Conservation (phyloP, 2,888 invertebrate species). For the Callosobruchus maculatus region DNA sequence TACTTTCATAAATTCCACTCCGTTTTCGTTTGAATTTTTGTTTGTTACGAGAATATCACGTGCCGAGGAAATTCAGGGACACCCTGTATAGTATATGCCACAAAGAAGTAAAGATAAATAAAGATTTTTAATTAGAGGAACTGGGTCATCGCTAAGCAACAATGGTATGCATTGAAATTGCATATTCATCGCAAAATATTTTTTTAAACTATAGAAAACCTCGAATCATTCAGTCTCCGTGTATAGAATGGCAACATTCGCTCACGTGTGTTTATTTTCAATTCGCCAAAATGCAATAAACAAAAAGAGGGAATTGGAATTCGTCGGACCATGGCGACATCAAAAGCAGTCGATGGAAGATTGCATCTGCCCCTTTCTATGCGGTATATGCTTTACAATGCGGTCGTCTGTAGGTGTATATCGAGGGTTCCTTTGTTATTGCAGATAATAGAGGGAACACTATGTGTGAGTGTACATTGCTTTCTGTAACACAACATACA, state of each 20-base stretch:
- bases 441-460: not conserved
- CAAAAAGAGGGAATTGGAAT: not conserved
- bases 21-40: no score
- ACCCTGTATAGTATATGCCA: no score
- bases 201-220: not conserved
- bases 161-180: no score
- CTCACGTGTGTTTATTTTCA: constrained; percentile 17
- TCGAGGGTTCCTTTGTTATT: not conserved
- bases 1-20: no score
- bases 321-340: not conserved
- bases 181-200: not conserved
- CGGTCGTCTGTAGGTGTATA: not conserved
- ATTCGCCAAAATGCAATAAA: constrained; percentile 17
- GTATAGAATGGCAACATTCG: not conserved
- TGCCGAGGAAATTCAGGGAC: no score
- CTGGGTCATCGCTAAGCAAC: no score
- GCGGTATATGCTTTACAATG: not conserved
- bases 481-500: not conserved
- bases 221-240: not conserved
- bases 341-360: not conserved
- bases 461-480: not conserved
- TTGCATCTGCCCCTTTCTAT: not conserved
- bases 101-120: no score
- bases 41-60: no score
- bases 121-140: no score